Base-by-base conservation (phyloP, 2,113 vertebrate species). In the Xyliphius kryptos region DNA sequence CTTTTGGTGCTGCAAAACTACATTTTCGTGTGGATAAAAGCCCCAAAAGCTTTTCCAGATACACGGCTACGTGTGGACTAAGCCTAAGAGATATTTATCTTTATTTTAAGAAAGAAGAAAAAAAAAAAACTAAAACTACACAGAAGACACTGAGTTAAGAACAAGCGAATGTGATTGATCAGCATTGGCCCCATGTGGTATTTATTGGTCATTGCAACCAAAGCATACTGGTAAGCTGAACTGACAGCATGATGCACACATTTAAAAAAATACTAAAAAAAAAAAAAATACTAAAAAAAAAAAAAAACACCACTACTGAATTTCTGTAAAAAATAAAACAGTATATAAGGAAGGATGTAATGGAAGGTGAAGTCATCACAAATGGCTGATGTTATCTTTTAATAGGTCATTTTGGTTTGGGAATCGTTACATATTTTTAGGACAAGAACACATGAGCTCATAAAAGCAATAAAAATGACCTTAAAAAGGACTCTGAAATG, bases 131-230 rank as follows among this genome's bases (percentile, higher is more conserved):
- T 14, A n/a, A 14, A 46, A 46, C 2, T 1, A 6, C 43, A 2
- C 43, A 15, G 6, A 3, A 3, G 12, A n/a, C 1, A 21, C 11
- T 46, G 17, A 26, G 36, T 17, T 11, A 19, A 41, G 26, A 61
- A 32, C 37, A 20, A 20, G 40, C 1, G 4, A 56, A 13, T 32
- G 26, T 32, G 57, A 40, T 36, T 36, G 17, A 55, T 52, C 50
- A 37, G 56, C 26, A 54, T 38, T 58, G 66, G 37, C 65, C 67
- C 50, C 71, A 22, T 44, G 58, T 69, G 68, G 61, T 53, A 11
- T 62, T 59, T 61, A 60, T 74, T 64, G 56, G 60, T 71, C 62
- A 72, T 15, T 63, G 61, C 71, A 73, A 56, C 49, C 38, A 51
- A 60, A 16, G 21, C 9, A 49, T 43, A 26, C 16, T 51, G 49